A percentile compares a stretch with the other conserved stretches of the same genome.
Evolutionary conservation across 2,797 vertebrate species (phyloP).

Genomic region (Mastacembelus armatus): DNA sequence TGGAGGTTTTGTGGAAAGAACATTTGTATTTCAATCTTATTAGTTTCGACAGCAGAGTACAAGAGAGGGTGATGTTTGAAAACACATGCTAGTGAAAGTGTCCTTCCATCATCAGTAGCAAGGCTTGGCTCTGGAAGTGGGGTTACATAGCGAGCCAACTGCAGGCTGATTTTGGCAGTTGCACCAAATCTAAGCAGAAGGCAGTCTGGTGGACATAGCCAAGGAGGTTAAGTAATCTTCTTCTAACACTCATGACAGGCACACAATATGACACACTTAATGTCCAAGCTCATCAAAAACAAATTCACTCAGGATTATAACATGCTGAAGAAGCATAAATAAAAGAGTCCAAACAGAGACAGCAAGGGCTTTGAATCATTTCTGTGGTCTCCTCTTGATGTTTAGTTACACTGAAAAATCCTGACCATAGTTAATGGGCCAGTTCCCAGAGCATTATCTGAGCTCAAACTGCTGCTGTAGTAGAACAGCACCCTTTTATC

Average conservation of each 20-base stretch:
- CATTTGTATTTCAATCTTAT: slow-evolving; percentile 60
- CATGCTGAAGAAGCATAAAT: slow-evolving; percentile 46
- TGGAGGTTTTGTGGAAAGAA: slow-evolving; percentile 65
- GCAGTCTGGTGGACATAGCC: slow-evolving; percentile 49
- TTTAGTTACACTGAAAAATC: slow-evolving; percentile 62
- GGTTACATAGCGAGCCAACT: slow-evolving; percentile 43
- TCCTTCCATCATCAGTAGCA: slow-evolving; percentile 42
- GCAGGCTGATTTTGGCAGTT: slow-evolving; percentile 50
- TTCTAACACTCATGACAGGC: slow-evolving; percentile 58
- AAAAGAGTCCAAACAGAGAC: slow-evolving; percentile 53
- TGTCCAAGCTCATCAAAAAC: slow-evolving; percentile 47
- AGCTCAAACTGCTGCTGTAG: slow-evolving; percentile 65
- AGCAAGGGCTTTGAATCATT: slow-evolving; percentile 60
- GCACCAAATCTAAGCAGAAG: slow-evolving; percentile 55
- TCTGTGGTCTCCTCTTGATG: slow-evolving; percentile 72
- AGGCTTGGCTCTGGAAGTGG: slow-evolving; percentile 52
- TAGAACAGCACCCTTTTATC: slow-evolving; percentile 65
- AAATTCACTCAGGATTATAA: slow-evolving; percentile 49
- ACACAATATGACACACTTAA: slow-evolving; percentile 48
- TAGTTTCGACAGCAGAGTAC: slow-evolving; percentile 68
- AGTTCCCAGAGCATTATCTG: slow-evolving; percentile 69
- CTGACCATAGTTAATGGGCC: slow-evolving; percentile 68
- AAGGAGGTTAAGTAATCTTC: slow-evolving; percentile 58
- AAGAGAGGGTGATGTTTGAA: slow-evolving; percentile 49
- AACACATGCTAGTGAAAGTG: slow-evolving; percentile 54